Conservation (phyloP, 1,140 invertebrate genomes). For the Arion vulgaris region DNA sequence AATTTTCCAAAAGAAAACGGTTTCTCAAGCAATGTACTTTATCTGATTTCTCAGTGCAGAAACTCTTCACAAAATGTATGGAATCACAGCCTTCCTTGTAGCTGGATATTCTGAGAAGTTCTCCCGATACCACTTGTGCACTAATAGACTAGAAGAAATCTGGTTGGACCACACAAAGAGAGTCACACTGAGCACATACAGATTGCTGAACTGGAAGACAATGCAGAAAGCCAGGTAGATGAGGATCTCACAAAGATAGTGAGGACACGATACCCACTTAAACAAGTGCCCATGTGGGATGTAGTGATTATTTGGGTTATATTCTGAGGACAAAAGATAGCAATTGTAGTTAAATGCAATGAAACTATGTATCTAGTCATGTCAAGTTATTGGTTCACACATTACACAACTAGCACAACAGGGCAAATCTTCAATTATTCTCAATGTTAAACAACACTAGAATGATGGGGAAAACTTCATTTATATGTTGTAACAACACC, state of each 20-base stretch:
- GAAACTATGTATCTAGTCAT: too few species aligned
- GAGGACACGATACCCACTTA: slow-evolving; percentile 23
- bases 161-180: slow-evolving; percentile 35
- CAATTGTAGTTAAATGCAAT: not conserved
- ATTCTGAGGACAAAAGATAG: slow-evolving; percentile 15
- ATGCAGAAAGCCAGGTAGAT: slow-evolving; percentile 14
- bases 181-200: not conserved
- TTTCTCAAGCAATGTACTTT: too few species aligned
- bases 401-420: too few species aligned
- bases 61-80: slow-evolving; percentile 22
- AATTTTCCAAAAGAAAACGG: too few species aligned
- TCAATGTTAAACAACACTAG: too few species aligned
- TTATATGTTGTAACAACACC: too few species aligned
- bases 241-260: slow-evolving; percentile 34
- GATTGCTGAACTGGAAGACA: slow-evolving; percentile 13
- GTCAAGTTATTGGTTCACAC: too few species aligned
- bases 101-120: slow-evolving; percentile 14
- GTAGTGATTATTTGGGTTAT: slow-evolving; percentile 1
- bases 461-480: too few species aligned
- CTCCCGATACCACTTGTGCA: slow-evolving; percentile 31
- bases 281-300: slow-evolving; percentile 33
- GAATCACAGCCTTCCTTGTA: slow-evolving; percentile 11
- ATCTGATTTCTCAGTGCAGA: too few species aligned
- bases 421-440: too few species aligned
- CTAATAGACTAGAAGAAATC: not conserved